Evolutionary conservation across 2,113 vertebrate species (phyloP), one percentile per base, ranked within the genome.

Genomic region (Sylvilagus bachmani): DNA sequence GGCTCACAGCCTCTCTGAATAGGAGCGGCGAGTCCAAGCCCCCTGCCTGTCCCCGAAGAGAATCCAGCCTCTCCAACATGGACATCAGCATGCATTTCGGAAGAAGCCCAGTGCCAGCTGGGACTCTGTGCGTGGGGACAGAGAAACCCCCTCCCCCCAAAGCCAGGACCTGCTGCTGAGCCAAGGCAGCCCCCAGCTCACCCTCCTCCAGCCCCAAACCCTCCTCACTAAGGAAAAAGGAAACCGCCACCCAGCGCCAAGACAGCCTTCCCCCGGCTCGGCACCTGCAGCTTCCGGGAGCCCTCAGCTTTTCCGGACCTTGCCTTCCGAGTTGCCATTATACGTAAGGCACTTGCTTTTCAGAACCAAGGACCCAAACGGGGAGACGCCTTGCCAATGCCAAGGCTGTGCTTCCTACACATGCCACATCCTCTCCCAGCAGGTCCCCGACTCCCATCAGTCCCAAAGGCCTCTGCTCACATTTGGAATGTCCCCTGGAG

Each of bases 371-470:
- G 36, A 17, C 62, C 75, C 31, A 29, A 53, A 53, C 25, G 22
- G 17, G 44, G 64, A 67, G 55, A 33, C 11, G 38, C 25, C 53
- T 89, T 80, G 31, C 33, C 58, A n/a, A 89, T 0, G 7, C 66
- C 17, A 14, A 89, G 2, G 66, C 53, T 31, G 36, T 9, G 9
- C 31, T 17, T 74, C 38, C 33, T 6, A 36, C 24, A 24, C 66
- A 62, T 24, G 31, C 29, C 55, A 16, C 24, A 25, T 38, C 24
- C 70, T 89, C 53, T 71, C 61, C 24, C n/a, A 53, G 82, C 27
- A 51, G 19, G 80, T 17, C 5, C 14, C 1, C 0, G 5, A 10
- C 29, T 44, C 12, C 7, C 38, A 58, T 62, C n/a, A 0, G 19
- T 25, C 17, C 70, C 77, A 14, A 31, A 19, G 38, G 62, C 44